Evolutionary conservation across 2,113 vertebrate genomes (phyloP).

Genomic region (Anseranas semipalmata): DNA sequence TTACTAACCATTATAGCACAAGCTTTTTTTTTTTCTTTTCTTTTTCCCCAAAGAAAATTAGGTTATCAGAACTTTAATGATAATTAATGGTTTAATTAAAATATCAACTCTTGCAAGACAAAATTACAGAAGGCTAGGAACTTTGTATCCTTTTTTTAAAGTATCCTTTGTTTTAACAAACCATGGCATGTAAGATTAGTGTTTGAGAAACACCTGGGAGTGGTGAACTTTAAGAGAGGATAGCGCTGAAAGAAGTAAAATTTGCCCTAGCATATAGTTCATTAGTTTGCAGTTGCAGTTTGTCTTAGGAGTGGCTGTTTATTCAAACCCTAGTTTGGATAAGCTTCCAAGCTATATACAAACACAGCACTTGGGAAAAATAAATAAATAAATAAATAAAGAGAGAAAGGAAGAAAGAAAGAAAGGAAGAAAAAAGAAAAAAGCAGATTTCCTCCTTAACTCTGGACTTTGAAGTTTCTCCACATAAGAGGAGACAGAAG

Average conservation of each 20-base stretch:
- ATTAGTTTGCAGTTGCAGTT: not conserved
- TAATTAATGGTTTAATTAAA: not conserved
- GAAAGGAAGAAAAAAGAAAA: not conserved
- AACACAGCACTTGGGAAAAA: not conserved
- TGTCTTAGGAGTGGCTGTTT: not conserved
- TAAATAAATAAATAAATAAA: not conserved
- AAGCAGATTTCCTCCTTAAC: not conserved
- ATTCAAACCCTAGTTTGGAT: not conserved
- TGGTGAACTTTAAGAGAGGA: not conserved
- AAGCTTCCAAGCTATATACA: not conserved
- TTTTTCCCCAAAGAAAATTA: not conserved
- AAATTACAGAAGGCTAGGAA: not conserved
- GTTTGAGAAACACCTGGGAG: not conserved
- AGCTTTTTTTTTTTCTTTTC: not conserved
- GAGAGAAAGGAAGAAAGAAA: rapidly evolving
- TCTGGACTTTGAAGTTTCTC: not conserved
- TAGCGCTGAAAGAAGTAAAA: not conserved
- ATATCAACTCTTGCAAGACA: not conserved
- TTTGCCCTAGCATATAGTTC: not conserved
- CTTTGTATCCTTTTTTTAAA: not conserved
- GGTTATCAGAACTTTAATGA: not conserved
- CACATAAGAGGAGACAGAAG: not conserved
- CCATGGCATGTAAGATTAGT: not conserved
- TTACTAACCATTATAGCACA: not conserved
- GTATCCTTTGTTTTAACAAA: not conserved